Evolutionary conservation across 2,888 invertebrate species (phyloP).

Genomic region (Scaeva pyrastri): DNA sequence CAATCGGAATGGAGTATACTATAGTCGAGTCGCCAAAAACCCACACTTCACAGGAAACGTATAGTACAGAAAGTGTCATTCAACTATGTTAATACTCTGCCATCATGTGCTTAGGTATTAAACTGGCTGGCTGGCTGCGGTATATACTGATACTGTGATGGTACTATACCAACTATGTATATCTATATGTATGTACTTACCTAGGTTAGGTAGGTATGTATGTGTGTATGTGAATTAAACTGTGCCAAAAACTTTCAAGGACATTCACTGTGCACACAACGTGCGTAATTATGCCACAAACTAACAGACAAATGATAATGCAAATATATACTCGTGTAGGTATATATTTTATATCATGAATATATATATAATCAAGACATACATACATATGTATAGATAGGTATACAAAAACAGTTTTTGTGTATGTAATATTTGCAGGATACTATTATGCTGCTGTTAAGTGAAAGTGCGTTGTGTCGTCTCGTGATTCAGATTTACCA

Average conservation of each 20-base stretch:
- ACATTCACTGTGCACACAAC: constrained; percentile 79
- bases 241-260: constrained; percentile 84
- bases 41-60: constrained; percentile 39
- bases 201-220: too few species aligned
- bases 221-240: constrained; percentile 78
- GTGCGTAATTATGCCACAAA: constrained; percentile 76
- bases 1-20: too few species aligned
- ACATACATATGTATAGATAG: background rate
- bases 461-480: constrained; percentile 76
- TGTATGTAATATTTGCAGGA: constrained; percentile 70
- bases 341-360: background rate
- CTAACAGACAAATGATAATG: constrained; percentile 75
- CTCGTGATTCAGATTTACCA: constrained; percentile 75
- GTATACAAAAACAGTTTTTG: constrained; percentile 56
- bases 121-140: constrained; percentile 21
- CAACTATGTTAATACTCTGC: constrained; percentile 60
- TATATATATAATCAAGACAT: constrained; percentile 5
- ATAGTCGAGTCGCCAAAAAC: constrained; percentile 1
- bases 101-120: constrained; percentile 59
- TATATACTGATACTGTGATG: constrained; percentile 14
- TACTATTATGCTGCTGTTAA: constrained; percentile 76
- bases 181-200: too few species aligned
- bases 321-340: constrained; percentile 44
- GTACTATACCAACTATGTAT: constrained; percentile 17
- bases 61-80: constrained; percentile 74